A percentile compares a stretch with the other conserved stretches of the same genome.
Conservation (phyloP, 2,113 vertebrate species). For the Melospiza melodia region DNA sequence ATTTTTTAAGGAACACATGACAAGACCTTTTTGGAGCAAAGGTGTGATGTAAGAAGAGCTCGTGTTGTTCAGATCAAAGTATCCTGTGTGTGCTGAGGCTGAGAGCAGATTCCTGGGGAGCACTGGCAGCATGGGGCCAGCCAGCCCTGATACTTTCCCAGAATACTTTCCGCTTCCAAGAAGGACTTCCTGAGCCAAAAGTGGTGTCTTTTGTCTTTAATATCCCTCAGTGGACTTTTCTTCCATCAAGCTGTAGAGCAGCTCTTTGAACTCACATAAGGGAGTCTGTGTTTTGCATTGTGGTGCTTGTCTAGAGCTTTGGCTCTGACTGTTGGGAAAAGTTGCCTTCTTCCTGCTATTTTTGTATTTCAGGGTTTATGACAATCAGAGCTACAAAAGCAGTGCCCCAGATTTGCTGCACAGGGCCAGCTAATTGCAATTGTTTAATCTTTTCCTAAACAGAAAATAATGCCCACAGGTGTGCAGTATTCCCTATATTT, state of each 20-base stretch:
- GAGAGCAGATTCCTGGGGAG: not conserved
- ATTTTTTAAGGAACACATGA: not conserved
- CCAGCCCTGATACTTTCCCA: not conserved
- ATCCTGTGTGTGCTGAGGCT: not conserved
- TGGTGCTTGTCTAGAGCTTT: not conserved
- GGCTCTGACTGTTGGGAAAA: not conserved
- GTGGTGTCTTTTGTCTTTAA: constrained; percentile 39
- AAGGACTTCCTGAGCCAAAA: constrained; percentile 39
- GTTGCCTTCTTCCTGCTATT: constrained; percentile 7
- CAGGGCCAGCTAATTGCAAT: not conserved
- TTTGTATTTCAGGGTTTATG: not conserved
- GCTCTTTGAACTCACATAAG: constrained; percentile 28
- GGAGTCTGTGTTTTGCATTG: constrained; percentile 17
- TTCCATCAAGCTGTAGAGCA: not conserved
- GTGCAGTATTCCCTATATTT: not conserved
- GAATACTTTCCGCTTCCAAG: not conserved
- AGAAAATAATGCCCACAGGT: not conserved
- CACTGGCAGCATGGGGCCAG: not conserved
- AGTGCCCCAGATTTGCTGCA: not conserved
- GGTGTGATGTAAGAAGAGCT: not conserved
- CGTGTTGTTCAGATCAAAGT: not conserved
- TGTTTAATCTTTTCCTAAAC: not conserved
- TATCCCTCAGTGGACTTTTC: constrained; percentile 1
- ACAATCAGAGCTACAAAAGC: not conserved
- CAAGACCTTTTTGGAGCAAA: not conserved